phyloP scores from a whole-genome alignment of 1,140 invertebrate species.

The Trichonephila clavata region DNA sequence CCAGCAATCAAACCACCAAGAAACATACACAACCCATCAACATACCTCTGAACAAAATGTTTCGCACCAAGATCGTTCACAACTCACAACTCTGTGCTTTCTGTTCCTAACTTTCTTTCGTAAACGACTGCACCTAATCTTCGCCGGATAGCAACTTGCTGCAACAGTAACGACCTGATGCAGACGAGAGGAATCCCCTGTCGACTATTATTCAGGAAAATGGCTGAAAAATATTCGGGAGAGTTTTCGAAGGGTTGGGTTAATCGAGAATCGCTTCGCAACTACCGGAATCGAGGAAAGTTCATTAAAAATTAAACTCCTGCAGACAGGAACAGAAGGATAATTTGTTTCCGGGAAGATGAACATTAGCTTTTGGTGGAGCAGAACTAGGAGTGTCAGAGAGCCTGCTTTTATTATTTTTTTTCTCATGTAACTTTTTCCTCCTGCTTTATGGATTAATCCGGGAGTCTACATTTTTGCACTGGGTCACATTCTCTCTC shows the following conservation, averaged over 20 bases:
- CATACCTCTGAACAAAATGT: not conserved
- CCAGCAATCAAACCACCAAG: not conserved
- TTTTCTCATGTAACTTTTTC: not conserved
- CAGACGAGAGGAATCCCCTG: not conserved
- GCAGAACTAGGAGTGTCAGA: conserved; percentile 20
- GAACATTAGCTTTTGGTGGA: conserved; percentile 35
- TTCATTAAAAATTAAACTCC: conserved; percentile 67
- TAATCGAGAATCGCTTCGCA: conserved; percentile 65
- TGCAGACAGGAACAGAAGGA: conserved; percentile 42
- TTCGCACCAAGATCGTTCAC: not conserved
- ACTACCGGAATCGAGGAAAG: conserved; percentile 55
- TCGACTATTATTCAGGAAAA: conserved; percentile 6
- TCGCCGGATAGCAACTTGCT: not conserved
- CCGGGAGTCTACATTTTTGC: conserved; percentile 31
- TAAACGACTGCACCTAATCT: not conserved
- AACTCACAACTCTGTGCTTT: not conserved
- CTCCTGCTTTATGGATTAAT: not conserved
- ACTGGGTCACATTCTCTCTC: not conserved
- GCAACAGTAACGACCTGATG: conserved; percentile 48
- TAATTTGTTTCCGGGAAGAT: conserved; percentile 62
- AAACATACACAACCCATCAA: not conserved
- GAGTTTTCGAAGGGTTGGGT: conserved; percentile 53
- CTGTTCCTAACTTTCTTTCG: not conserved
- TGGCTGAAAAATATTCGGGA: conserved; percentile 44
- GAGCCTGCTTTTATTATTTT: not conserved